Conservation (phyloP, 2,113 vertebrate species). For the Phasianus colchicus region DNA sequence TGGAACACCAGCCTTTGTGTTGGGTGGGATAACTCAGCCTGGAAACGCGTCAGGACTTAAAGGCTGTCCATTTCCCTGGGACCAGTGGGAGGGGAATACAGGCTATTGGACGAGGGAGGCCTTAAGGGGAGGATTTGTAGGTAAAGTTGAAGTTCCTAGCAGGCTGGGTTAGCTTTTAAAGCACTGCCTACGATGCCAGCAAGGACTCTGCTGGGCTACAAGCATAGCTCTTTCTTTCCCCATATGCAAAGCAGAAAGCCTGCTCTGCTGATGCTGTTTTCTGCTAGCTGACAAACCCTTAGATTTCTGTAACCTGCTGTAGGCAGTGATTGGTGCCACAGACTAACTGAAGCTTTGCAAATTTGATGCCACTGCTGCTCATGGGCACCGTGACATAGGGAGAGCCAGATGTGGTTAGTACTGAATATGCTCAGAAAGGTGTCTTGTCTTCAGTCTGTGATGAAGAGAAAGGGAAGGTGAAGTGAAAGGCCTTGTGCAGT, state of each 20-base stretch:
- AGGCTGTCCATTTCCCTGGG: not conserved
- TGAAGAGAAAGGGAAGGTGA: not conserved
- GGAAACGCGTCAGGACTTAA: not conserved
- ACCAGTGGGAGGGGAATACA: not conserved
- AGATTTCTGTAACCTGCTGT: not conserved
- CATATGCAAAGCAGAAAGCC: not conserved
- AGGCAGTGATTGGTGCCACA: not conserved
- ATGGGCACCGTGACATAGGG: not conserved
- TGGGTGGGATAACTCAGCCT: not conserved
- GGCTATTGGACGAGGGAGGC: not conserved
- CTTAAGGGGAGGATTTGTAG: accelerated
- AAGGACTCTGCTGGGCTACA: not conserved
- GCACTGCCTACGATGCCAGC: accelerated
- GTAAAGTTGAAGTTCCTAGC: not conserved
- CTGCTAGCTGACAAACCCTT: not conserved
- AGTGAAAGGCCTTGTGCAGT: not conserved
- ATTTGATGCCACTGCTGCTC: not conserved
- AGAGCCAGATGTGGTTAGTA: not conserved
- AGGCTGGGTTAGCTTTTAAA: not conserved
- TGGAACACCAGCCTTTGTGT: not conserved
- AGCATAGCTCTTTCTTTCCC: not conserved
- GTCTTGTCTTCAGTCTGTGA: no score
- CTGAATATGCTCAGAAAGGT: no score
- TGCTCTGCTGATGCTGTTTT: not conserved
- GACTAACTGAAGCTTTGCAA: not conserved